Conservation (phyloP, 2,888 invertebrate species). For the Hirtodrosophila confusa region DNA sequence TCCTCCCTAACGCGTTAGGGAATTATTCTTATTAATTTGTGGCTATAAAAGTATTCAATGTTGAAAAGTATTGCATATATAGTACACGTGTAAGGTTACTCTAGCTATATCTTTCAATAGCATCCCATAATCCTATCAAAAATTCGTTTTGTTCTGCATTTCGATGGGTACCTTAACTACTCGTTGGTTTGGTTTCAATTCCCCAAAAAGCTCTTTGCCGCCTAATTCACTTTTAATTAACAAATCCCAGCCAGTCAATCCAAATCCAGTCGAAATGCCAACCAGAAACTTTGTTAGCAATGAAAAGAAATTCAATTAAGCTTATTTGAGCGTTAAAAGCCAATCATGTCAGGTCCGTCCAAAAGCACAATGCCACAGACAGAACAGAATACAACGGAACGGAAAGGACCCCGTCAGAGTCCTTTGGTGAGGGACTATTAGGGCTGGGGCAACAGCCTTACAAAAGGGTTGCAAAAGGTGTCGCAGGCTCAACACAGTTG, state of each 20-base stretch:
- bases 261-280: conserved; percentile 26
- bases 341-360: conserved; percentile 78
- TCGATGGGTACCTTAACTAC: neutral
- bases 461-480: conserved; percentile 73
- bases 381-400: conserved; percentile 15
- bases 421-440: conserved; percentile 3
- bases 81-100: too few species aligned
- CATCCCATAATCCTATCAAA: neutral
- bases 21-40: too few species aligned
- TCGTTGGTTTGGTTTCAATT: neutral
- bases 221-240: conserved; percentile 80
- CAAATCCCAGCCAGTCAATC: conserved; percentile 61
- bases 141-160: conserved; percentile 16
- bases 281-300: conserved; percentile 75
- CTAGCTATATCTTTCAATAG: neutral
- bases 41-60: too few species aligned
- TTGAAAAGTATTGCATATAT: too few species aligned
- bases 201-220: conserved; percentile 37
- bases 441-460: conserved; percentile 40
- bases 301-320: conserved; percentile 84
- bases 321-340: conserved; percentile 85
- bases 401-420: conserved; percentile 17
- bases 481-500: conserved; percentile 66
- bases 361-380: conserved; percentile 68
- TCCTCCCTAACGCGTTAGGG: too few species aligned